These are phyloP conservation scores for Agrotis ipsilon DNA, from an alignment of 2,888 invertebrate genomes.

Conservation along the genomic window DNA sequence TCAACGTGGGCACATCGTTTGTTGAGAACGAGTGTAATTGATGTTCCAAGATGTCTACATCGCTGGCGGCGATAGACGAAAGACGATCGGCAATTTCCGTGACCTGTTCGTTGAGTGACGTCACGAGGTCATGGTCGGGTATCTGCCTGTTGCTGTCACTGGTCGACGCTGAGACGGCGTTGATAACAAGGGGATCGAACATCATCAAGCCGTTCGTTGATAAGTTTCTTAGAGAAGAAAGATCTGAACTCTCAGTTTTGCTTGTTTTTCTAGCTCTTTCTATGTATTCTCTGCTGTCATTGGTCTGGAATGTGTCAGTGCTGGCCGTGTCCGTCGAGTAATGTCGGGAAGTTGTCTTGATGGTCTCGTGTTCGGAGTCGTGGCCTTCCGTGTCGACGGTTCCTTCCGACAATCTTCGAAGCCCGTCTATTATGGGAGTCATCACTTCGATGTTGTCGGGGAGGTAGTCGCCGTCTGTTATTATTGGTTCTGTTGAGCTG, in stretches of 20 bases:
- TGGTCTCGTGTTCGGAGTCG: conserved; percentile 67
- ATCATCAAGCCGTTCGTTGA: conserved; percentile 88
- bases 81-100: conserved; percentile 88
- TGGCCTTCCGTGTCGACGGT: conserved; percentile 71
- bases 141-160: conserved; percentile 78
- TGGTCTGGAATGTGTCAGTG: conserved; percentile 82
- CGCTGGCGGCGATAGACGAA: conserved; percentile 83
- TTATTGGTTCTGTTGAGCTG: conserved; percentile 84
- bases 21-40: conserved; percentile 87
- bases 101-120: conserved; percentile 88
- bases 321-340: conserved; percentile 74
- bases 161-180: conserved; percentile 81
- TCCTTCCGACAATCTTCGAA: conserved; percentile 79
- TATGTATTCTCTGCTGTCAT: conserved; percentile 69
- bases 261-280: conserved; percentile 81
- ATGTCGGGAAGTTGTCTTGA: conserved; percentile 54
- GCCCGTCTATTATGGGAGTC: conserved; percentile 87
- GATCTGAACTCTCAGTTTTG: conserved; percentile 80
- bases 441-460: conserved; percentile 89
- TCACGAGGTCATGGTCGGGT: conserved; percentile 87
- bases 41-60: conserved; percentile 80
- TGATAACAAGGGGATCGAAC: conserved; percentile 88
- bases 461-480: conserved; percentile 86
- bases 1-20: conserved; percentile 84
- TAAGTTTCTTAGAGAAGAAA: conserved; percentile 84